Evolutionary conservation across 1,140 invertebrate genomes (phyloP), one percentile per base, ranked within the genome.

Genomic region (Meteorus sp.): DNA sequence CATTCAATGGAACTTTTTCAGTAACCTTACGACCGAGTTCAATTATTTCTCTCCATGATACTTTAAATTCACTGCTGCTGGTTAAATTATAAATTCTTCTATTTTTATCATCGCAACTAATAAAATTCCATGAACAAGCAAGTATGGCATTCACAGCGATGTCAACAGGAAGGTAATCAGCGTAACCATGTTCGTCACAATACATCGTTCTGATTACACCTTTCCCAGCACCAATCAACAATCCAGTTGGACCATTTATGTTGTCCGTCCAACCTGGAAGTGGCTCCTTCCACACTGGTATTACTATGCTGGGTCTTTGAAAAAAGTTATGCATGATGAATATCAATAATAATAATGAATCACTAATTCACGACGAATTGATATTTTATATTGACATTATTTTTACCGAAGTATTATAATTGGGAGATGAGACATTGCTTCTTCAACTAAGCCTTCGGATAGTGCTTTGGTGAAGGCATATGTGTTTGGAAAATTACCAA

Each of bases 191-290:
- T 43, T 85, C 81, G 66, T 91, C 85, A 67, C 91, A 92, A 64
- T 89, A 88, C 89, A 95, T 93, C 0, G 89, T 89, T 39, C 92
- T 79, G 47, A 95, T 85, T 0, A 95, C 86, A 5, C 93, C 93
- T 81, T 94, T 94, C 25, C 92, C 92, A 37, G 88, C 88, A 2
- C 87, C 89, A 23, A 89, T 89, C 3, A 91, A 71, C 0, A 90
- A 74, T 9, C 89, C 93, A 23, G 89, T 92, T 0, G 93, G 92
- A 19, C 93, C 93, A 71, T 95, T 95, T 56, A 94, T 88, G 71
- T 95, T 97, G 69, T 97, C 94, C 1, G 93, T 95, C 95, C 95
- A 98, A 22, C 94, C 93, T 0, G 88, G 88, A 3, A 91, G 60
- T 0, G 90, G 90, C 61, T 91, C 89, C 63, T 86, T 86, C 88